Base-by-base conservation (phyloP, 2,888 invertebrate genomes). In the Trissolcus japonicus region DNA sequence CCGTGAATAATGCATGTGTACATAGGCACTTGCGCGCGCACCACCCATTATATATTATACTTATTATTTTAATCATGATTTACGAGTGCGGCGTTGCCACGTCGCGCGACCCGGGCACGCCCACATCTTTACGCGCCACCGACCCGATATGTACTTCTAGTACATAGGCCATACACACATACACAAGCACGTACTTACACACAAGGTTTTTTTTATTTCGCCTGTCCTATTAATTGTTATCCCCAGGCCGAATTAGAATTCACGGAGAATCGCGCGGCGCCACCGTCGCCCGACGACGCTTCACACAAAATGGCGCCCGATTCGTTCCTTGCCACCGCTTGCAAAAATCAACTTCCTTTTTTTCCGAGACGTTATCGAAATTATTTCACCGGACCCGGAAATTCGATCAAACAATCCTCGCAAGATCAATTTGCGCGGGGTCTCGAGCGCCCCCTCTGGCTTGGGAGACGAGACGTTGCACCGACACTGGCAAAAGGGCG, bases 21-120 rank as follows among this genome's bases (percentile, higher is more conserved):
- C 51, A 76, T 69, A 76, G 60, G 17, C 35, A 43, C 13, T 13
- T 66, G 71, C 67, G 76, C 71, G 67, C 72, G 82, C 79, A 76
- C 72, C 73, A 79, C 80, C 35, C 71, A 84, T 79, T 84, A 85
- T 85, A 78, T 85, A 86, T 83, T 85, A 84, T 86, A 87, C 86
- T 88, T 88, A 88, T 87, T 88, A 88, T 87, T 88, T 87, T 87
- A 88, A 88, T 86, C 86, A 86, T 88, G 87, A 88, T 88, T 88
- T 86, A 88, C 84, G 85, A 82, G 76, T 76, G 86, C 88, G 79
- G 69, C 80, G 88, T 88, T 88, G 88, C 88, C 88, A 80, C 76
- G 79, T 86, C 81, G 80, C 65, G 61, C 61, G 16, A 16, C 62
- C 69, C 65, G 82, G 84, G 73, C 86, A 87, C 87, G 86, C 87